A percentile compares a stretch with the other conserved stretches of the same genome.
phyloP scores from a whole-genome alignment of 1,140 invertebrate species.

The Drosophila chauvacae region DNA sequence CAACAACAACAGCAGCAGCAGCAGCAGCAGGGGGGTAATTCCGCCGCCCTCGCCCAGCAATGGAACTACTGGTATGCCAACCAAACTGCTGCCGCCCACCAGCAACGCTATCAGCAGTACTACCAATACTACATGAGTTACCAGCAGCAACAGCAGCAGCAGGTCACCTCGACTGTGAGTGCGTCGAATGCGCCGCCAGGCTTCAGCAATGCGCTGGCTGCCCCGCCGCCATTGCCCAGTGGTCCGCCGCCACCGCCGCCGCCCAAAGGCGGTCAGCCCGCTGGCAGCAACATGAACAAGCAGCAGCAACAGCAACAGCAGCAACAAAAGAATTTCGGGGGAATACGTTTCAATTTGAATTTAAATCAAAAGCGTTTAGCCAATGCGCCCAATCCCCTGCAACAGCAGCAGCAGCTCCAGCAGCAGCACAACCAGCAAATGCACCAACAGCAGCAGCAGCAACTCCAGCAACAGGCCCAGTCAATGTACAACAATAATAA shows the following conservation, averaged over 20 bases:
- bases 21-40: slow-evolving; percentile 59
- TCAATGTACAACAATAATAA: slow-evolving; percentile 38
- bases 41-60: slow-evolving; percentile 46
- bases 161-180: slow-evolving; percentile 72
- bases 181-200: slow-evolving; percentile 79
- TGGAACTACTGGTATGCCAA: slow-evolving; percentile 76
- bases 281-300: slow-evolving; percentile 20
- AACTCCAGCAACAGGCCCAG: slow-evolving; percentile 23
- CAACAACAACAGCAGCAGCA: slow-evolving; percentile 68
- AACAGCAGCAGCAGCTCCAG: slow-evolving; percentile 78
- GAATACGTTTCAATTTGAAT: slow-evolving; percentile 84
- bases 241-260: slow-evolving; percentile 74
- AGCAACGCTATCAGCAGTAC: slow-evolving; percentile 79
- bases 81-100: slow-evolving; percentile 68
- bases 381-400: slow-evolving; percentile 73
- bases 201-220: slow-evolving; percentile 74
- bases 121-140: slow-evolving; percentile 82
- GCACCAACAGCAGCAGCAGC: slow-evolving; percentile 69
- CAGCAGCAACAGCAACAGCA: slow-evolving; percentile 41
- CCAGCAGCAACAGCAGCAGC: slow-evolving; percentile 71
- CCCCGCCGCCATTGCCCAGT: slow-evolving; percentile 68
- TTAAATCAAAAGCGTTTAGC: slow-evolving; percentile 78
- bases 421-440: slow-evolving; percentile 62
- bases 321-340: slow-evolving; percentile 77
- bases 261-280: slow-evolving; percentile 38